These are phyloP conservation scores for Tipula confusa DNA, from an alignment of 2,888 invertebrate genomes.

Conservation along the genomic window DNA sequence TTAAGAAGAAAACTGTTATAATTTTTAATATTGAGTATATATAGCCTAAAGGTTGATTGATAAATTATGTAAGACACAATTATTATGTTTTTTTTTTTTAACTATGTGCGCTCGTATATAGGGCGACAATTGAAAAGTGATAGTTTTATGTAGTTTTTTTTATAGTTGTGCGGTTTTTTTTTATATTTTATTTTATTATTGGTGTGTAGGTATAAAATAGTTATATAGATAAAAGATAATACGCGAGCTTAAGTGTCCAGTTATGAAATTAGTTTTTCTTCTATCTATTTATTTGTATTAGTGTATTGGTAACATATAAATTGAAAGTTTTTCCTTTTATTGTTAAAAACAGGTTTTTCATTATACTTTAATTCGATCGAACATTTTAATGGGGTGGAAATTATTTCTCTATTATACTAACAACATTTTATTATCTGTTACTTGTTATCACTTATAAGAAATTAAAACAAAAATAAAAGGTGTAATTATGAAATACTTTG, in stretches of 20 bases:
- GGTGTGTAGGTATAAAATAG: no score
- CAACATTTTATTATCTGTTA: background rate
- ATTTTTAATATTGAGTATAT: conserved; percentile 25
- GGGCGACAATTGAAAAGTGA: conserved; percentile 25
- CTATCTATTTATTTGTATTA: background rate
- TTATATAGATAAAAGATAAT: background rate
- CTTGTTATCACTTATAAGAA: background rate
- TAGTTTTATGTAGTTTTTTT: conserved; percentile 3
- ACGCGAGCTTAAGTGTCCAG: background rate
- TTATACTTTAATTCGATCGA: background rate
- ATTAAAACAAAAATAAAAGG: no score
- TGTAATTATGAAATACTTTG: no score
- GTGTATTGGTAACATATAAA: background rate
- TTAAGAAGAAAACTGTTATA: conserved; percentile 13
- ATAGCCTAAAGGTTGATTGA: conserved; percentile 20
- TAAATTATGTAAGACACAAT: conserved; percentile 25
- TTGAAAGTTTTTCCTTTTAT: conserved; percentile 25
- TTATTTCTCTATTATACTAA: background rate
- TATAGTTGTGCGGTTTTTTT: background rate
- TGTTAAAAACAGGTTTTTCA: background rate
- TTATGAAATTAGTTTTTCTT: background rate
- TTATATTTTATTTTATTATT: background rate
- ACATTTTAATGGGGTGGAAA: background rate
- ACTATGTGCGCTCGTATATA: background rate
- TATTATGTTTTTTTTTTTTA: background rate